Base-by-base conservation (phyloP, 2,113 vertebrate genomes). In the Chionodraco myersi region DNA sequence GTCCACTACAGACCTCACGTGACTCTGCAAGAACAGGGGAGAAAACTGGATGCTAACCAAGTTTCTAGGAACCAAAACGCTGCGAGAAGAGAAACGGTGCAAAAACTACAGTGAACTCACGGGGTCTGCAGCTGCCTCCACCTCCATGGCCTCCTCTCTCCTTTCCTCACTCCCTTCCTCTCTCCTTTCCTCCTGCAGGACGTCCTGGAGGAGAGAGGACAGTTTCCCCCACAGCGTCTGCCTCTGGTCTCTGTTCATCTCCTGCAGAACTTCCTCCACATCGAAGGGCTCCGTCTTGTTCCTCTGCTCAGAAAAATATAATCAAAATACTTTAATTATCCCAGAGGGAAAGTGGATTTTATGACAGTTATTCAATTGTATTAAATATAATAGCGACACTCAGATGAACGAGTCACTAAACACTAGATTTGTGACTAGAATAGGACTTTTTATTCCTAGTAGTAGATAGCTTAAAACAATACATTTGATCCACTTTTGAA, bases 201-300 rank as follows among this genome's bases (percentile, higher is more conserved):
- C 83, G 0, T 95, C 92, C 36, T 88, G 90, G 51, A 99, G 80
- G 1, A 98, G 93, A 3, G 68, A 82, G 0, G 82, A 90, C 83
- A 97, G 92, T 23, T 70, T 95, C 59, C 92, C 86, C 98, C 98
- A 99, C 13, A 99, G 87, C 41, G 90, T 70, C 77, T 95, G 93
- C 15, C 96, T 96, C 88, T 97, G 96, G 69, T 95, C 95, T 56
- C 93, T 94, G 59, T 96, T 79, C 83, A 99, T 89, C 91, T 98
- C 98, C 85, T 98, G 95, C 83, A 99, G 76, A 47, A 99, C 87
- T 72, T 99, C 98, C 2, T 91, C 91, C 82, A 98, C 89, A 85
- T 96, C 94, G 12, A 99, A 97, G 44, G 94, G 94, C 77, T 97
- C 95, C 0, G 93, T 80, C 21, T 76, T 72, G 83, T 96, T 93